phyloP scores from a whole-genome alignment of 2,888 invertebrate genomes.

The Coecobrya sp. region DNA sequence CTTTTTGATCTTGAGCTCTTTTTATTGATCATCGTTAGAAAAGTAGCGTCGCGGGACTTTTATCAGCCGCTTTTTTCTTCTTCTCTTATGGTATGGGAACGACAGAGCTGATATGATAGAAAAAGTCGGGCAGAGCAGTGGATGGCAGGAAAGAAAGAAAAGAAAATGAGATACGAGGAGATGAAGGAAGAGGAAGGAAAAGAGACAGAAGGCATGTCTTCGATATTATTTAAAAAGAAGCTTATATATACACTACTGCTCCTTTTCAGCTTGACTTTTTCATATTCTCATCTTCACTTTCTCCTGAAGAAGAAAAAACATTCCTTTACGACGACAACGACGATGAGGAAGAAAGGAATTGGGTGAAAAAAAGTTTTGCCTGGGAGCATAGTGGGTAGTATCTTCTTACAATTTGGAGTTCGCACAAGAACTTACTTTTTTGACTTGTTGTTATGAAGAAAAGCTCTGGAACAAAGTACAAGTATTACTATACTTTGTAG shows the following conservation, averaged over 20 bases:
- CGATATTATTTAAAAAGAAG: conserved; percentile 40
- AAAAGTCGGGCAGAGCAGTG: not conserved
- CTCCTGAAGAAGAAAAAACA: not conserved
- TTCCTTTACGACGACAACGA: not conserved
- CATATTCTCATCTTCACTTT: not conserved
- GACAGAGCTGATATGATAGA: not conserved
- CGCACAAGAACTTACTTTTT: conserved; percentile 4
- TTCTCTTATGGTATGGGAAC: conserved; percentile 13
- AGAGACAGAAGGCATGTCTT: not conserved
- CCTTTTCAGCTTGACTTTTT: not conserved
- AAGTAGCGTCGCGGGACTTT: conserved; percentile 77
- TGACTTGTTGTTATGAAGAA: conserved; percentile 39
- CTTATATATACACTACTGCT: not conserved
- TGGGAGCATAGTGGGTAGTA: not conserved
- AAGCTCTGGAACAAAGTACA: conserved; percentile 1
- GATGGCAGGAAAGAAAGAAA: not conserved
- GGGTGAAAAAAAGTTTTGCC: conserved; percentile 24
- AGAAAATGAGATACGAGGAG: conserved; percentile 40
- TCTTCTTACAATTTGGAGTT: not conserved
- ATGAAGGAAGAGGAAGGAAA: conserved; percentile 4
- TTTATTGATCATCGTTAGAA: conserved; percentile 71
- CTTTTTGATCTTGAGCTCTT: conserved; percentile 71
- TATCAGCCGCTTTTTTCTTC: conserved; percentile 69
- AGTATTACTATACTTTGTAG: not conserved
- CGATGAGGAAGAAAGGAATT: not conserved